These are phyloP conservation scores for Koerneria pararmatus DNA, from an alignment of 2,888 invertebrate species.

Conservation along the genomic window DNA sequence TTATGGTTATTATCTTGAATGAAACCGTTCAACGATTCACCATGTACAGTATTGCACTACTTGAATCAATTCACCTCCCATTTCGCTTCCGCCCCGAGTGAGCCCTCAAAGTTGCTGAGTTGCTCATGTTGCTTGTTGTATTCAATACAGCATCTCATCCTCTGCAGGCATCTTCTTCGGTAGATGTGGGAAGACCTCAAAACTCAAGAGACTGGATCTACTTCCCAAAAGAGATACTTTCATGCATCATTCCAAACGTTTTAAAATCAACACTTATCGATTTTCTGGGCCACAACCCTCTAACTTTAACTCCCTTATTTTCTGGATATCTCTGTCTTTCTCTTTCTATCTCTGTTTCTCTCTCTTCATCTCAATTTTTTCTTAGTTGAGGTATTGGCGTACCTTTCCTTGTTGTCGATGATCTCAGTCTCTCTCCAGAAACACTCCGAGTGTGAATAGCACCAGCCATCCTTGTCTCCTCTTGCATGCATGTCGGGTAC, in stretches of 20 bases:
- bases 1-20: too few relatives aligned
- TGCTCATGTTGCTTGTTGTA: constrained; percentile 22
- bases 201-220: background rate
- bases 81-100: constrained; percentile 14
- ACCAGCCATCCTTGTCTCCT: constrained; percentile 40
- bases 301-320: too few relatives aligned
- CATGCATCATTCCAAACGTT: background rate
- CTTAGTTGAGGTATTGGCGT: background rate
- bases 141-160: constrained; percentile 20
- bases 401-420: constrained; percentile 23
- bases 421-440: constrained; percentile 37
- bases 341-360: background rate
- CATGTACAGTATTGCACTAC: too few relatives aligned
- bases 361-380: too few relatives aligned
- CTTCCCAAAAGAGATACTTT: background rate
- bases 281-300: too few relatives aligned
- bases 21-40: too few relatives aligned
- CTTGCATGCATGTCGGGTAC: constrained; percentile 33
- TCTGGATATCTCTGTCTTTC: too few relatives aligned
- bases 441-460: constrained; percentile 36
- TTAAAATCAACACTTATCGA: too few relatives aligned
- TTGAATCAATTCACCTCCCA: constrained; percentile 30
- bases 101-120: constrained; percentile 8
- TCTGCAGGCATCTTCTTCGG: constrained; percentile 32
- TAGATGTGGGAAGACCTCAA: constrained; percentile 28